Evolutionary conservation across 2,888 invertebrate species (phyloP).

Genomic region (Ernsta delagoae): DNA sequence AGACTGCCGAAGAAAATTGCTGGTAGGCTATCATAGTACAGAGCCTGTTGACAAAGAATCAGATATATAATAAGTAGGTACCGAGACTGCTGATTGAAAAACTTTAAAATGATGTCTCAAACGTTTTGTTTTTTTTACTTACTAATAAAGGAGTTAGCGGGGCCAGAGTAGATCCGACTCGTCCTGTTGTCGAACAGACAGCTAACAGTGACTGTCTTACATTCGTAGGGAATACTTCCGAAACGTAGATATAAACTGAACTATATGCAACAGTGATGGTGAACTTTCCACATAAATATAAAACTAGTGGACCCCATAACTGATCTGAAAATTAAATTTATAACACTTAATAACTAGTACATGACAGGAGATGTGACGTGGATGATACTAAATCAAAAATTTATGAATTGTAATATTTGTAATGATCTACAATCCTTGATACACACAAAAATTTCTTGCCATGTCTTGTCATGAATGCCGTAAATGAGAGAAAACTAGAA

Average conservation of each 20-base stretch:
- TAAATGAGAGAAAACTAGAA: too few relatives aligned
- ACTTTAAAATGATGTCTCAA: too few relatives aligned
- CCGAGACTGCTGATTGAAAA: too few relatives aligned
- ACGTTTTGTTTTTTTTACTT: background rate
- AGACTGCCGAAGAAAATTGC: background rate
- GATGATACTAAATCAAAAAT: too few relatives aligned
- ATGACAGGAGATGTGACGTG: too few relatives aligned
- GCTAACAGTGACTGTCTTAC: background rate
- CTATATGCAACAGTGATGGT: background rate
- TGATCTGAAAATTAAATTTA: background rate
- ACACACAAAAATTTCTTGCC: too few relatives aligned
- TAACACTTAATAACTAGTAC: too few relatives aligned
- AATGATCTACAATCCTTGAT: too few relatives aligned
- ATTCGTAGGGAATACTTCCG: background rate
- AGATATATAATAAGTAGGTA: background rate
- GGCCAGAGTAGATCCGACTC: background rate
- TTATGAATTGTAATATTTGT: too few relatives aligned
- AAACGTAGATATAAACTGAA: background rate
- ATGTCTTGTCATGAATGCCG: too few relatives aligned
- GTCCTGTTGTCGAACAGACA: background rate
- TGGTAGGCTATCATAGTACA: background rate
- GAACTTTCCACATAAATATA: conserved; percentile 1
- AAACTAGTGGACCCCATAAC: background rate
- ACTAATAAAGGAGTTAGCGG: conserved; percentile 1
- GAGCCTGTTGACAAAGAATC: conserved; percentile 2